Percentiles rank a stretch among this genome's conserved stretches.
Conservation (phyloP, 1,140 invertebrate genomes). For the Leptinotarsa defecta region DNA sequence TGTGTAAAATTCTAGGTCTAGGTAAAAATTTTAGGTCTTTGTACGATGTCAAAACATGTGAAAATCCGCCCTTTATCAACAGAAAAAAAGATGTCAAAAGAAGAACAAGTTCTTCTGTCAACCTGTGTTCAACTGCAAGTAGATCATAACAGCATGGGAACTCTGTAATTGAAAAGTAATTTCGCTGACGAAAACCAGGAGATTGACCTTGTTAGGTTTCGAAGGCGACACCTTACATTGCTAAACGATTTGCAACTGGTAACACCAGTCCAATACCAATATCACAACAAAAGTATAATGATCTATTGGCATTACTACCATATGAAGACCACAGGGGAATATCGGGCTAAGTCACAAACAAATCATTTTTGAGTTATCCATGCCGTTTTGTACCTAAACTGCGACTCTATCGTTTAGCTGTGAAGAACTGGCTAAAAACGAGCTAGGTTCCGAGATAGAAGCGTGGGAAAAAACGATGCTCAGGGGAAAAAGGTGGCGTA, state of each 20-base stretch:
- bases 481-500: no score
- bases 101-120: conserved; percentile 13
- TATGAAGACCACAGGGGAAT: no score
- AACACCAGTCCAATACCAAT: conserved; percentile 9
- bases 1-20: no score
- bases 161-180: conserved; percentile 12
- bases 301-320: conserved; percentile 13
- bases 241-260: conserved; percentile 12
- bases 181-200: conserved; percentile 7
- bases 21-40: conserved; percentile 12
- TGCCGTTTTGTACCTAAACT: no score
- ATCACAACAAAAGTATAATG: conserved; percentile 20
- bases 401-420: no score
- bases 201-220: conserved; percentile 20
- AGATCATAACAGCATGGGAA: conserved; percentile 2
- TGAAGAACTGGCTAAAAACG: no score
- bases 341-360: no score
- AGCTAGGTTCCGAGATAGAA: no score
- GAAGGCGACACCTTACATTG: not conserved
- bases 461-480: no score
- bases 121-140: conserved; percentile 12
- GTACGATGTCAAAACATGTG: not conserved
- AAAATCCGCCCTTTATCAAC: not conserved
- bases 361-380: no score
- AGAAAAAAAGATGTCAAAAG: not conserved